Conservation (phyloP, 2,888 invertebrate genomes). For the Alloplasta piceator region DNA sequence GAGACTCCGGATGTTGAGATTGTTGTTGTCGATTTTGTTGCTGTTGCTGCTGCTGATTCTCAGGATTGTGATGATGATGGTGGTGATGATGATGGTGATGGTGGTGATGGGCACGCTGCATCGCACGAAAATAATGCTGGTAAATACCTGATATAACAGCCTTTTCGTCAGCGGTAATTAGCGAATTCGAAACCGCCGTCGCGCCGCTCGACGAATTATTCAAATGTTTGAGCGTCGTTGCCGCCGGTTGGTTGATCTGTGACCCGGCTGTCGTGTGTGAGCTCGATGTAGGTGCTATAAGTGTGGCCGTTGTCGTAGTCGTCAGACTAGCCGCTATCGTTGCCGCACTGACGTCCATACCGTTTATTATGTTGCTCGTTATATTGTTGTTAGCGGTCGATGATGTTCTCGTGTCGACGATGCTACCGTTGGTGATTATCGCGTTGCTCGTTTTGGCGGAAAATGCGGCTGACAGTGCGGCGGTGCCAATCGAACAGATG, state of each 20-base stretch:
- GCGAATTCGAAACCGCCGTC: constrained; percentile 58
- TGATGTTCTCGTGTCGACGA: constrained; percentile 39
- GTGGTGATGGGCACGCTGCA: constrained; percentile 77
- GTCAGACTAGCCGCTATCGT: constrained; percentile 69
- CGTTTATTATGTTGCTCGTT: constrained; percentile 59
- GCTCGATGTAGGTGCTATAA: constrained; percentile 54
- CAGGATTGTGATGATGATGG: constrained; percentile 67
- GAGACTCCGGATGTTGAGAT: constrained; percentile 70
- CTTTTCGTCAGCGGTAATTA: constrained; percentile 78
- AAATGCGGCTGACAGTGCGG: constrained; percentile 58
- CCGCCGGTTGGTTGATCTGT: constrained; percentile 50
- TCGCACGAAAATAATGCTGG: constrained; percentile 79
- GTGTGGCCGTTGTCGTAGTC: constrained; percentile 64
- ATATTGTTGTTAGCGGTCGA: constrained; percentile 59
- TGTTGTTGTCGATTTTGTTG: constrained; percentile 71
- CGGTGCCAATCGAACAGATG: constrained; percentile 67
- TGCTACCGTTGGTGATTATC: constrained; percentile 33
- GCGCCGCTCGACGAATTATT: constrained; percentile 42
- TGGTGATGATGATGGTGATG: constrained; percentile 68
- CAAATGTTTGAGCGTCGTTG: constrained; percentile 43
- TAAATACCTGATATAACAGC: constrained; percentile 80
- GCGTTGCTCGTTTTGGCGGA: constrained; percentile 64
- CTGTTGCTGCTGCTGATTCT: constrained; percentile 66
- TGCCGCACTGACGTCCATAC: constrained; percentile 70
- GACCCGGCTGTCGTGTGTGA: constrained; percentile 35